Base-by-base conservation (phyloP, 2,888 invertebrate genomes). In the Epirrhoe tristata region DNA sequence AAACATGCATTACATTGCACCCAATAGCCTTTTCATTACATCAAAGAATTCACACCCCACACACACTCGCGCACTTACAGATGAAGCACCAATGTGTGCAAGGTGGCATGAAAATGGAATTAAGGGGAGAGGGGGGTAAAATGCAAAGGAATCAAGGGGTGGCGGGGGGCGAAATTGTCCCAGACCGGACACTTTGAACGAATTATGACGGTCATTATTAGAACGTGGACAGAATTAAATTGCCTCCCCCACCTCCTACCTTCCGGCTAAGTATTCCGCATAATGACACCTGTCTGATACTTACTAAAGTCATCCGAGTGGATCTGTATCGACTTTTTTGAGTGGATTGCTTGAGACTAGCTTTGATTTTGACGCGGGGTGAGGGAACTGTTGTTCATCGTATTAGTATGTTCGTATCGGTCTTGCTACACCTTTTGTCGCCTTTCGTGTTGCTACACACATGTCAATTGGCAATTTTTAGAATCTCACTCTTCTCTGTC, bases 141-240 rank as follows among this genome's bases (percentile, higher is more conserved):
- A 93, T 93, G 93, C 92, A 93, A 93, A 93, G 93, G 93, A 93
- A 93, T 92, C 91, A 85, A 83, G 77, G 79, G 79, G 83, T 80
- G 75, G 78, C 75, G 79, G 77, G 84, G 84, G 88, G 89, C 84
- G 85, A 85, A 89, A 91, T 87, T 89, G 91, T 91, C 92, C 91
- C 92, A 84, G 88, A 91, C 94, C 94, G 94, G 94, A 94, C 94
- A 94, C 94, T 94, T 94, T 94, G 94, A 93, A 94, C 94, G 94
- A 94, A 94, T 94, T 94, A 94, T 94, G 94, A 94, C 93, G 93
- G 94, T 94, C 94, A 94, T 94, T 94, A 94, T 94, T 94, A 94
- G 94, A 91, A 94, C 94, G 94, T 94, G 94, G 94, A 94, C 93
- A 94, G 94, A 94, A 94, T 94, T 94, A 94, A 94, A 94, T 94